Evolutionary conservation across 2,888 invertebrate species (phyloP), one percentile per base, ranked within the genome.

Genomic region (Lithophane socia): DNA sequence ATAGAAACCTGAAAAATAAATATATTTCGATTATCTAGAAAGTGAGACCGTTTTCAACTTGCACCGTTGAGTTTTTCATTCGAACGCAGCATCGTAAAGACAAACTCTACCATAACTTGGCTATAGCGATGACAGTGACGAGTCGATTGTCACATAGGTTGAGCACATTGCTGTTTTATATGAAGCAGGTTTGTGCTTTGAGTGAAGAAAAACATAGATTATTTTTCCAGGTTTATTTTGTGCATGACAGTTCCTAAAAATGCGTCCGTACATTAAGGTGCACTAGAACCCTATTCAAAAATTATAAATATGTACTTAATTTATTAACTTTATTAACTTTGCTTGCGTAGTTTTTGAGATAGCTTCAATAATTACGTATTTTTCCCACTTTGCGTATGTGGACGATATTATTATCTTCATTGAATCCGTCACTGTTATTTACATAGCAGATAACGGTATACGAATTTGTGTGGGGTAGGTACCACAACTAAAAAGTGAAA

Each of bases 61-160:
- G 3, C 7, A n/a, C 24, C 0, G 2, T 37, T 9, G 13, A 44
- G 3, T 29, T n/a, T 18, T 64, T 24, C 2, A 16, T 70, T 73
- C 73, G 37, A 82, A 82, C 73, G 80, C 69, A 84, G 73, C 80
- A 67, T 54, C 58, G 24, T 44, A 58, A 65, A 73, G 21, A 67
- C 47, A 73, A 65, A 21, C 4, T 73, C 9, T 75, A 68, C 54
- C 10, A 69, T 49, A 65, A 82, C 68, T 64, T 68, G 37, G 8
- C 24, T 65, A 47, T 47, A 75, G 47, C 18, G 42, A 16, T 21
- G 58, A 66, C 75, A 64, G 64, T 64, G 52, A 60, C 21, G 56
- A 54, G 18, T 49, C 13, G 24, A 65, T 52, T 60, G 37, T 56
- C 72, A 63, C 47, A 63, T 16, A 37, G 52, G 24, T 42, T 47